Conservation (phyloP, 2,888 invertebrate genomes). For the Isoperla grammatica region DNA sequence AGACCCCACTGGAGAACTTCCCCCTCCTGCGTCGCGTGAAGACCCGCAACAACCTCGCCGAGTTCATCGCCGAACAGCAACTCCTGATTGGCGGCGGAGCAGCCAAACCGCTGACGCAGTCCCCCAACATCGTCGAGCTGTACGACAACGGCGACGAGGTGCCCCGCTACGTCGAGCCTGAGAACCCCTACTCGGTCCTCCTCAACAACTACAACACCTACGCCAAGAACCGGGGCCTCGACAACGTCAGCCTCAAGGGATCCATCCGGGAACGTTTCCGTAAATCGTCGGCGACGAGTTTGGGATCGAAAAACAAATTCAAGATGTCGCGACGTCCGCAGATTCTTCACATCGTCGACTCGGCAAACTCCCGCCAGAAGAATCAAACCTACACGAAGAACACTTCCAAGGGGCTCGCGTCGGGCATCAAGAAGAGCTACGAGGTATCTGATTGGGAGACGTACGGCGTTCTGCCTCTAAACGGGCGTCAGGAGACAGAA, state of each 20-base stretch:
- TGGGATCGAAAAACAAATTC: background rate
- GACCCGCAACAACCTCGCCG: conserved; percentile 16
- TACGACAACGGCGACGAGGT: conserved; percentile 2
- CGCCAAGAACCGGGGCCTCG: background rate
- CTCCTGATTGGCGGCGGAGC: background rate
- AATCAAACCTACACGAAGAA: conserved; percentile 14
- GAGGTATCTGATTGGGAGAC: conserved; percentile 16
- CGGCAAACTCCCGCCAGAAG: conserved; percentile 14
- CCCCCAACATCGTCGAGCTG: conserved; percentile 10
- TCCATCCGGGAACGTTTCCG: background rate
- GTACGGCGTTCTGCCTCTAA: background rate
- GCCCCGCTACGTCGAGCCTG: background rate
- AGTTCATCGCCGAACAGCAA: conserved; percentile 16
- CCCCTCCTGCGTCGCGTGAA: conserved; percentile 1
- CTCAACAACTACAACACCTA: background rate
- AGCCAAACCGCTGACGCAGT: background rate
- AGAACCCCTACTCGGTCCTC: conserved; percentile 8
- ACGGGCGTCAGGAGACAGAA: background rate
- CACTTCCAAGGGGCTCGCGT: background rate
- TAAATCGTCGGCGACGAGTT: background rate
- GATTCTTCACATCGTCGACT: conserved; percentile 41
- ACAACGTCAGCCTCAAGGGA: background rate
- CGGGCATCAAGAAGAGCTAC: background rate
- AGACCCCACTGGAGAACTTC: no score
- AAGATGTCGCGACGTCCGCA: conserved; percentile 44